phyloP scores from a whole-genome alignment of 2,113 vertebrate species.

The Misgurnus mizolepis region DNA sequence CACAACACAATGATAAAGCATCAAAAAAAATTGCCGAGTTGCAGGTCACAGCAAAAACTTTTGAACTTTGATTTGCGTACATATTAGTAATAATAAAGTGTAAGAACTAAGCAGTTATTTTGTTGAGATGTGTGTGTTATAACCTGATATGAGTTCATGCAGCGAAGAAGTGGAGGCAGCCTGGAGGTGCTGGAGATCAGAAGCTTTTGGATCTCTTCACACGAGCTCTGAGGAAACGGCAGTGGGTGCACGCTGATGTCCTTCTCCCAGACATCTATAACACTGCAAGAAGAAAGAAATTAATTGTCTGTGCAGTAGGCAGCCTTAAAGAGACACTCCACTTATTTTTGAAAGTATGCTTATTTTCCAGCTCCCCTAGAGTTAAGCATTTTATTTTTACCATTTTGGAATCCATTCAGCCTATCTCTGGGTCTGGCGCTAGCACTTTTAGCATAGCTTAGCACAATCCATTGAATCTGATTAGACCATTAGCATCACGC shows the following conservation, averaged over 20 bases:
- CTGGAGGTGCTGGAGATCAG: constrained; percentile 76
- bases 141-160: constrained; percentile 91
- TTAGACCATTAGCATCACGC: too few relatives aligned
- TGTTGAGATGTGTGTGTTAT: constrained; percentile 46
- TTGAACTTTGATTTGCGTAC: too few relatives aligned
- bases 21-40: background rate
- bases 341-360: too few relatives aligned
- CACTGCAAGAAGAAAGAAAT: constrained; percentile 65
- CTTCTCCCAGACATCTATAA: constrained; percentile 83
- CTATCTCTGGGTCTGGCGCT: too few relatives aligned
- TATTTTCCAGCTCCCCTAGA: too few relatives aligned
- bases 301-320: background rate
- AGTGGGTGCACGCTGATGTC: constrained; percentile 85
- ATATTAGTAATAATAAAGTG: background rate
- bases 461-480: too few relatives aligned
- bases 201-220: constrained; percentile 84
- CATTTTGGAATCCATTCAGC: too few relatives aligned
- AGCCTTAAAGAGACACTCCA: too few relatives aligned
- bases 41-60: too few relatives aligned
- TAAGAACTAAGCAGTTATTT: background rate
- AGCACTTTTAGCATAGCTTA: too few relatives aligned
- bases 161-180: constrained; percentile 82
- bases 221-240: constrained; percentile 83
- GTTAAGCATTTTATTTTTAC: too few relatives aligned
- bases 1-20: background rate